A percentile compares a stretch with the other conserved stretches of the same genome.
Conservation (phyloP, 1,140 invertebrate species). For the Physella acuta region DNA sequence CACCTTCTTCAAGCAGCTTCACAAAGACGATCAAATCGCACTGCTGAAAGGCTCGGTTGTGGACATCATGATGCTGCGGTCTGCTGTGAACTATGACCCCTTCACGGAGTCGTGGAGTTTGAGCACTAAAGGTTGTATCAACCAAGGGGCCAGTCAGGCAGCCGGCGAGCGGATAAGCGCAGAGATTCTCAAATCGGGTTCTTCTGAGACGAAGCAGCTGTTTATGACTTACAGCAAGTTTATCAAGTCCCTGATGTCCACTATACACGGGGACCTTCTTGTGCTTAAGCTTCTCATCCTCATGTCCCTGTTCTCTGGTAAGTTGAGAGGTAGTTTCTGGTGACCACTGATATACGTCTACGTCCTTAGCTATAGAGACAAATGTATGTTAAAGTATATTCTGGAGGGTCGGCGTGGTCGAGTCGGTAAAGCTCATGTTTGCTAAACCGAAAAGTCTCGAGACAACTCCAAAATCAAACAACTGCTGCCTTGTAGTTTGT, state of each 20-base stretch:
- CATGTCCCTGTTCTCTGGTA: slow-evolving; percentile 49
- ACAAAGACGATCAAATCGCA: slow-evolving; percentile 52
- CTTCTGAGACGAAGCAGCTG: slow-evolving; percentile 39
- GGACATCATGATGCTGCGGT: slow-evolving; percentile 55
- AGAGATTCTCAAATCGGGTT: slow-evolving; percentile 42
- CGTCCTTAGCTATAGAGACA: no score
- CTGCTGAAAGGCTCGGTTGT: slow-evolving; percentile 54
- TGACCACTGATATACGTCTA: no score
- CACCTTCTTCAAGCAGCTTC: slow-evolving; percentile 41
- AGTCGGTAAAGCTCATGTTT: no score
- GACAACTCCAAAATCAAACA: no score
- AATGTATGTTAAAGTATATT: no score
- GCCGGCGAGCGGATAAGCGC: slow-evolving; percentile 34
- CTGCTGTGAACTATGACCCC: slow-evolving; percentile 51
- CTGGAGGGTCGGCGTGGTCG: no score
- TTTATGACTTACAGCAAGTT: slow-evolving; percentile 51
- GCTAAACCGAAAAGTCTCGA: no score
- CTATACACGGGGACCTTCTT: slow-evolving; percentile 46
- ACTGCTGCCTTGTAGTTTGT: no score
- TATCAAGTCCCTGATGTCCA: slow-evolving; percentile 46
- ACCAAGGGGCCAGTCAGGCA: slow-evolving; percentile 1
- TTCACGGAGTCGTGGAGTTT: slow-evolving; percentile 48
- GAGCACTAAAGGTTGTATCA: slow-evolving; percentile 41
- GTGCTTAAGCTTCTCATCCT: slow-evolving; percentile 48
- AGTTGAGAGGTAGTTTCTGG: no score